phyloP scores from a whole-genome alignment of 2,888 invertebrate genomes.

The Eledone cirrhosa region DNA sequence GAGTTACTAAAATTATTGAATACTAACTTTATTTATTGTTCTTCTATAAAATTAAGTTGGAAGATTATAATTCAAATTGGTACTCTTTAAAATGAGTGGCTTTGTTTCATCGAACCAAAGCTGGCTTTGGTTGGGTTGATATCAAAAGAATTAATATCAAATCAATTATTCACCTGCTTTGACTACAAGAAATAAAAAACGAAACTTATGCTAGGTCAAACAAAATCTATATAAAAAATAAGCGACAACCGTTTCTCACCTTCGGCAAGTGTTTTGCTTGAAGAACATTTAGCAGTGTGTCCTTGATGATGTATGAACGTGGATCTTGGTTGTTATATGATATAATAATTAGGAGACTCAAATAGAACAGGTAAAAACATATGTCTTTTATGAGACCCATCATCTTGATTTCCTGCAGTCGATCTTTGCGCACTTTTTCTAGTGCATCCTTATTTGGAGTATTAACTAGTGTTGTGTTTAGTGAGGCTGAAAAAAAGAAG shows the following conservation, averaged over 20 bases:
- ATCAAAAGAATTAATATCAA: too few relatives aligned
- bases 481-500: neutral
- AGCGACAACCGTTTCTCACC: neutral
- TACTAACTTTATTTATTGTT: too few relatives aligned
- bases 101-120: too few relatives aligned
- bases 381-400: constrained; percentile 44
- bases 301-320: constrained; percentile 42
- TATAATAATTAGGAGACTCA: constrained; percentile 45
- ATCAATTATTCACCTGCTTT: too few relatives aligned
- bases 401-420: constrained; percentile 48
- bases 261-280: constrained; percentile 3
- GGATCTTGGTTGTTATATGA: constrained; percentile 48
- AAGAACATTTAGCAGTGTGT: constrained; percentile 41
- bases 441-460: constrained; percentile 41
- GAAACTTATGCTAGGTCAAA: too few relatives aligned
- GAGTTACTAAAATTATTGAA: too few relatives aligned
- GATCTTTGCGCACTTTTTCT: constrained; percentile 37
- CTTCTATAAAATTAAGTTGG: too few relatives aligned
- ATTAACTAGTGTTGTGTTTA: constrained; percentile 37
- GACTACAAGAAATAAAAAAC: too few relatives aligned
- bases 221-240: too few relatives aligned
- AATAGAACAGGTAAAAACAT: constrained; percentile 45
- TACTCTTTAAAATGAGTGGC: too few relatives aligned
- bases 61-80: too few relatives aligned
- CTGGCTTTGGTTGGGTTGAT: too few relatives aligned